A percentile compares a stretch with the other conserved stretches of the same genome.
Evolutionary conservation across 2,113 vertebrate species (phyloP).

Genomic region (Lepus timidus): DNA sequence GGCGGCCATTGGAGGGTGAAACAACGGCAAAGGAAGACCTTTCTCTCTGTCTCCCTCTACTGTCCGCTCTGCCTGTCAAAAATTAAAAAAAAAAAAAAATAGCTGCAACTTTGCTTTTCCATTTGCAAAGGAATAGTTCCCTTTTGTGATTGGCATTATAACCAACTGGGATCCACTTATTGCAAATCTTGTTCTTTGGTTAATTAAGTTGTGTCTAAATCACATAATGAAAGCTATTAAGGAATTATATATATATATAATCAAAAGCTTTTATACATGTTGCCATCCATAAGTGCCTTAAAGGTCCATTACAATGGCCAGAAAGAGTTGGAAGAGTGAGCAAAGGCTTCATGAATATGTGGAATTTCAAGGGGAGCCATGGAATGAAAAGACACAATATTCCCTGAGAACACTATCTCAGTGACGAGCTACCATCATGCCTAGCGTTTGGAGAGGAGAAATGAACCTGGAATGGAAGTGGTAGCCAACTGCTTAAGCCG

Average conservation of each 20-base stretch:
- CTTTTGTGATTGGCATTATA: neutral
- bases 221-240: neutral
- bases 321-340: neutral
- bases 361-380: neutral
- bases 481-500: neutral
- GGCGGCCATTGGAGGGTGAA: too few relatives aligned
- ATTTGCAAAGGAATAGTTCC: neutral
- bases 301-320: neutral
- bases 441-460: neutral
- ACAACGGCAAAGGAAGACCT: too few relatives aligned
- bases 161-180: neutral
- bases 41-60: too few relatives aligned
- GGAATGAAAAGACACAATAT: neutral
- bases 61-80: too few relatives aligned
- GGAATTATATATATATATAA: neutral
- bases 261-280: neutral
- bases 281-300: neutral
- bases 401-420: neutral
- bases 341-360: neutral
- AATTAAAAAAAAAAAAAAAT: too few relatives aligned
- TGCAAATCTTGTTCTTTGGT: neutral
- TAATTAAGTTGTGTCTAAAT: constrained; percentile 17
- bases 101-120: neutral
- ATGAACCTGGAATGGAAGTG: neutral
- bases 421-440: neutral